Evolutionary conservation across 2,888 invertebrate species (phyloP).

Genomic region (Dasysyrphus tricinctus): DNA sequence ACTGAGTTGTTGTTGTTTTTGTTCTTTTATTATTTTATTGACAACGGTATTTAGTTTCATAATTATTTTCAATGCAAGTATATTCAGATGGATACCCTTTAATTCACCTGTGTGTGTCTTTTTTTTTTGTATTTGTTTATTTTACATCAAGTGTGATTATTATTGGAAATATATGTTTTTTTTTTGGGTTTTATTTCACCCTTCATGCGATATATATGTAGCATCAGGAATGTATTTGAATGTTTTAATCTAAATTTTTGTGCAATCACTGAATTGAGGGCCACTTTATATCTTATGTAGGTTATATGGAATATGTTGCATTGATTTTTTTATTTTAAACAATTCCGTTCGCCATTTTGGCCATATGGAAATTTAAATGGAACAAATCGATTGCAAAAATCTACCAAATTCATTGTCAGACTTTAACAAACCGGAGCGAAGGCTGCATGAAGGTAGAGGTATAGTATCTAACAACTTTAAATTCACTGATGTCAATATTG

Average conservation of each 20-base stretch:
- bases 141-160: conserved; percentile 14
- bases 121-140: conserved; percentile 11
- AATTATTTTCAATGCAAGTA: conserved; percentile 53
- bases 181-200: background rate
- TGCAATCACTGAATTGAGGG: background rate
- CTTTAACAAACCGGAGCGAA: background rate
- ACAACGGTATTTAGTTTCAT: conserved; percentile 62
- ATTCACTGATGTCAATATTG: too few relatives aligned
- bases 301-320: background rate
- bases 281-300: background rate
- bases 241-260: conserved; percentile 1
- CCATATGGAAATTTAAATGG: background rate
- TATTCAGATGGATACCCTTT: background rate
- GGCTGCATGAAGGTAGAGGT: too few relatives aligned
- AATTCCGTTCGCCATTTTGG: background rate
- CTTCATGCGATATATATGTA: background rate
- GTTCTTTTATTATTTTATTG: conserved; percentile 7
- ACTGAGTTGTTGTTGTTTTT: background rate
- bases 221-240: background rate
- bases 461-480: too few relatives aligned
- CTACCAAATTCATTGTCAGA: background rate
- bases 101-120: conserved; percentile 7
- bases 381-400: conserved; percentile 13
- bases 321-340: background rate
- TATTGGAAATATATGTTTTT: conserved; percentile 7